These are phyloP conservation scores for Eupithecia exiguata DNA, from an alignment of 2,888 invertebrate genomes.

Conservation along the genomic window DNA sequence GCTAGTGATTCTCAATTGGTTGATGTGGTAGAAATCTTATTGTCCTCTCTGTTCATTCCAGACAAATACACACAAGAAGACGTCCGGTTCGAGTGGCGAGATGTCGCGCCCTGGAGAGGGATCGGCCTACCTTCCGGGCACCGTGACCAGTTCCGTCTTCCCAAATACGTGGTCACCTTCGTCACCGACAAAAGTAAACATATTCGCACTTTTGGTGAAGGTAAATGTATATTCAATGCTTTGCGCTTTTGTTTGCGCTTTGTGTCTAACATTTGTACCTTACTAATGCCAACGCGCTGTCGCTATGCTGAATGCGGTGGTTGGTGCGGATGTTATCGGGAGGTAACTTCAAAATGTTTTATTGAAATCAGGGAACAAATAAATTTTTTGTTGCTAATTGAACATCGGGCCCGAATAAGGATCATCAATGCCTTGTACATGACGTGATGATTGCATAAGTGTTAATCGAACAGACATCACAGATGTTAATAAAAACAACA, in stretches of 20 bases:
- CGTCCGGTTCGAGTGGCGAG: conserved; percentile 86
- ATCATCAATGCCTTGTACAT: background rate
- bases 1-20: background rate
- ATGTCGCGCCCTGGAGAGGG: conserved; percentile 79
- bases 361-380: background rate
- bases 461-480: background rate
- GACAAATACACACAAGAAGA: conserved; percentile 85
- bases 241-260: conserved; percentile 78
- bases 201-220: conserved; percentile 86
- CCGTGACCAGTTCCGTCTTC: conserved; percentile 83
- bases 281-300: conserved; percentile 67
- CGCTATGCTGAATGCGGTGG: conserved; percentile 63
- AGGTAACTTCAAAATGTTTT: conserved; percentile 15
- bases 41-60: conserved; percentile 48
- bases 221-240: conserved; percentile 83
- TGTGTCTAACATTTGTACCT: conserved; percentile 66
- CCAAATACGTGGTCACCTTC: conserved; percentile 86
- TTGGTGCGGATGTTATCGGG: conserved; percentile 54
- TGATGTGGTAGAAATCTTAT: background rate
- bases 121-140: conserved; percentile 80
- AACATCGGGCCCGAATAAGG: background rate
- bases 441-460: background rate
- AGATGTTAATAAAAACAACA: background rate
- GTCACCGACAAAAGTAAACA: conserved; percentile 84
- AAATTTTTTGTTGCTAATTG: background rate